These are phyloP conservation scores for Laodelphax striatellus DNA, from an alignment of 1,140 invertebrate species.

Conservation along the genomic window DNA sequence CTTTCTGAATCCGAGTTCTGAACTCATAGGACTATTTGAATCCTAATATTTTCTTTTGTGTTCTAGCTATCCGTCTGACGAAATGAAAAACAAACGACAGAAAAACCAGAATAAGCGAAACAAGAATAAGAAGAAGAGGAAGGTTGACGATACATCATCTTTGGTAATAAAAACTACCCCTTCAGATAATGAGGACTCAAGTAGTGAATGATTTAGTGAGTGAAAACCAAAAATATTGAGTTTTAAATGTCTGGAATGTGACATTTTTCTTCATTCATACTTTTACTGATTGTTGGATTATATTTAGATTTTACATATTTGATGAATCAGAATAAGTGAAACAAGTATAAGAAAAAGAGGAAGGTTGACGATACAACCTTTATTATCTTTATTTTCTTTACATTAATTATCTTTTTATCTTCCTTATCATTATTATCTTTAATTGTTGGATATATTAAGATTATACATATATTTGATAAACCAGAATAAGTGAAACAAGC, in stretches of 20 bases:
- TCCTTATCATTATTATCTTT: too few species aligned
- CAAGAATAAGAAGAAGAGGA: background rate
- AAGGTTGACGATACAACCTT: background rate
- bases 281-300: too few species aligned
- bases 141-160: background rate
- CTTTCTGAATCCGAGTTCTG: too few species aligned
- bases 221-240: too few species aligned
- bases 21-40: too few species aligned
- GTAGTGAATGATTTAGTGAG: background rate
- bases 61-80: background rate
- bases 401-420: too few species aligned
- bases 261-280: too few species aligned
- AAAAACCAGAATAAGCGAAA: slow-evolving; percentile 10
- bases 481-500: slow-evolving; percentile 8
- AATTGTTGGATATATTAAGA: too few species aligned
- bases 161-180: background rate
- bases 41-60: background rate
- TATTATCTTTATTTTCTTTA: too few species aligned
- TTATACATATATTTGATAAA: too few species aligned
- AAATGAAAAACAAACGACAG: slow-evolving; percentile 5
- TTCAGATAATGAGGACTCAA: background rate
- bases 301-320: too few species aligned
- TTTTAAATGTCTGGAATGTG: too few species aligned
- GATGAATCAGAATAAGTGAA: slow-evolving; percentile 9
- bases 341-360: background rate